These are phyloP conservation scores for Ctenochaetus hawaiiensis DNA, from an alignment of 2,797 vertebrate genomes.

Conservation along the genomic window DNA sequence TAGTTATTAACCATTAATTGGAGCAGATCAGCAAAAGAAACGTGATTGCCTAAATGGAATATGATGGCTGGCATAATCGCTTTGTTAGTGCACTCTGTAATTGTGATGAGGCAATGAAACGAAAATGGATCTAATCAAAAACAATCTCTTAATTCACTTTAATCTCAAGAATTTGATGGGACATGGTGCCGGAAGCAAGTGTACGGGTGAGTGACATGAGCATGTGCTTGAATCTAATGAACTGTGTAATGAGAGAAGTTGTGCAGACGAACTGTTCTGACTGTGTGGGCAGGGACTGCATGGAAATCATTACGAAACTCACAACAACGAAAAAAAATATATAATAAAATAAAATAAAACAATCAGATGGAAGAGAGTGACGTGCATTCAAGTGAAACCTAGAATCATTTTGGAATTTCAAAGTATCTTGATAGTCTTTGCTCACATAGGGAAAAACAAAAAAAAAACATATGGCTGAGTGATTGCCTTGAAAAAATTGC, in stretches of 20 bases:
- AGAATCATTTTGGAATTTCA: not conserved
- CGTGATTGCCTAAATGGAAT: conserved; percentile 67
- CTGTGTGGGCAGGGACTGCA: conserved; percentile 55
- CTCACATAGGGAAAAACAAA: not conserved
- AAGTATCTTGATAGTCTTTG: not conserved
- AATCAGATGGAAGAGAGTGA: conserved; percentile 18
- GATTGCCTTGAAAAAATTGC: conserved; percentile 19
- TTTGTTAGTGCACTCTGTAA: conserved; percentile 72
- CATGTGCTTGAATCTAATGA: conserved; percentile 75
- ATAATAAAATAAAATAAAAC: conserved; percentile 23
- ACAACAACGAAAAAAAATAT: conserved; percentile 6
- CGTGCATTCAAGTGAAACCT: conserved; percentile 13
- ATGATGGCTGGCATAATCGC: conserved; percentile 68
- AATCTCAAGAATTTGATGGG: conserved; percentile 74
- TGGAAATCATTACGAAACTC: conserved; percentile 43
- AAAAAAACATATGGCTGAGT: not conserved
- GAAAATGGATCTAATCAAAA: conserved; percentile 78
- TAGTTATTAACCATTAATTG: conserved; percentile 63
- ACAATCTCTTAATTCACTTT: conserved; percentile 76
- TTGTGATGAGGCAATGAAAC: conserved; percentile 71
- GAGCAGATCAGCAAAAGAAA: conserved; percentile 63
- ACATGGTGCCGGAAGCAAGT: conserved; percentile 66
- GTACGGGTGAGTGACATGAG: conserved; percentile 62
- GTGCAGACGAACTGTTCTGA: conserved; percentile 62
- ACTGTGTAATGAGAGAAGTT: conserved; percentile 73